Conservation (phyloP, 2,113 vertebrate species). For the Neomonachus schauinslandi region DNA sequence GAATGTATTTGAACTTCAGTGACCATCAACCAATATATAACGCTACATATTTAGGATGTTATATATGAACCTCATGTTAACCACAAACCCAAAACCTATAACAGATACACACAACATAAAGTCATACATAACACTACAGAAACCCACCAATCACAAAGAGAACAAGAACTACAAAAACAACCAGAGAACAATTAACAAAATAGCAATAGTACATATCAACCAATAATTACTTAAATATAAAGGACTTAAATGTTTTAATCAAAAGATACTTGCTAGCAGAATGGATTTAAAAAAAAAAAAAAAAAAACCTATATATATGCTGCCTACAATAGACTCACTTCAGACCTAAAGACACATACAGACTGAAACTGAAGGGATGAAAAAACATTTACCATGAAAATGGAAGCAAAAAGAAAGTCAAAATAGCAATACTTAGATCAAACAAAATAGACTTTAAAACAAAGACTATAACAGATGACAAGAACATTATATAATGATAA, state of each 20-base stretch:
- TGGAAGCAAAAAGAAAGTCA: neutral
- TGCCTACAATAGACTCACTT: neutral
- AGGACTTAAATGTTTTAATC: neutral
- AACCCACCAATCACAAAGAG: neutral
- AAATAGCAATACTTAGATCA: neutral
- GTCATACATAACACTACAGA: neutral
- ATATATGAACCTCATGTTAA: neutral
- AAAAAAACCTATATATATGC: neutral
- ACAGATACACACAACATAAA: neutral
- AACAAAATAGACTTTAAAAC: neutral
- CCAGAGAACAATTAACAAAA: neutral
- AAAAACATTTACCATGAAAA: neutral
- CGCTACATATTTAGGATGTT: neutral
- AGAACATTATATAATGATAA: neutral
- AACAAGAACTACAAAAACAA: neutral
- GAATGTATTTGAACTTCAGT: neutral
- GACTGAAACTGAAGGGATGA: neutral
- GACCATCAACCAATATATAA: neutral
- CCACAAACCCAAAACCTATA: neutral
- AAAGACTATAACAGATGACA: neutral
- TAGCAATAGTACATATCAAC: neutral
- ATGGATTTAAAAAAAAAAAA: neutral
- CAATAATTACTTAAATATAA: neutral
- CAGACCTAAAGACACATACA: neutral
- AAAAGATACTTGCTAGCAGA: neutral